Conservation (phyloP, 2,113 vertebrate species). For the Channa maculata region DNA sequence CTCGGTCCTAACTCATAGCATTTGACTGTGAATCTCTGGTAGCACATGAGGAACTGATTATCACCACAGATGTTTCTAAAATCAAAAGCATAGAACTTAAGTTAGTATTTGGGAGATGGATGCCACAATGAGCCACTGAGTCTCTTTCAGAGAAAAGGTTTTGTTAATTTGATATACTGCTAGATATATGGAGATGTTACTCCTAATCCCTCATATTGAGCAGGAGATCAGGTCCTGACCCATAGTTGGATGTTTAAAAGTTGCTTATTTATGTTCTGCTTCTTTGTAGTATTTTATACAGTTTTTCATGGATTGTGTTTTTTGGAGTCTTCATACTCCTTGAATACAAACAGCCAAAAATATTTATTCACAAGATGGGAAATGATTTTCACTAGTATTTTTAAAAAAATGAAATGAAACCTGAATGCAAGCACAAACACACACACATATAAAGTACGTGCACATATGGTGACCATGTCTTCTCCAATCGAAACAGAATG, state of each 20-base stretch:
- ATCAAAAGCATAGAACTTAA: no score
- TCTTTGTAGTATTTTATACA: background rate
- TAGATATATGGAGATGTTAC: no score
- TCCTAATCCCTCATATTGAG: no score
- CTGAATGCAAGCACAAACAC: background rate
- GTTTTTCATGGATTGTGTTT: background rate
- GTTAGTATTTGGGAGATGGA: no score
- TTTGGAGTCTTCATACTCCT: background rate
- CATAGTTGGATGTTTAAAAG: background rate
- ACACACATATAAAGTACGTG: background rate
- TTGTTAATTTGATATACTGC: no score
- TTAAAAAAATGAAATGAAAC: conserved; percentile 3
- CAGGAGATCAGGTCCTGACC: background rate
- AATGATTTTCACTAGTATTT: background rate
- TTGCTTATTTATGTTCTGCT: no score
- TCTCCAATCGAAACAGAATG: conserved; percentile 13
- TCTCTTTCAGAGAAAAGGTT: no score
- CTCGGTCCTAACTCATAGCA: no score
- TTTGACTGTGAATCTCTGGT: no score
- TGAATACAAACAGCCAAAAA: conserved; percentile 23
- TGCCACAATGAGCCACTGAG: no score
- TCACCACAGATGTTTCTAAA: no score
- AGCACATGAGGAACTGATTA: no score
- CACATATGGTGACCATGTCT: conserved; percentile 23
- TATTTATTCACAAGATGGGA: conserved; percentile 17